Conservation (phyloP, 2,113 vertebrate genomes). For the Notarius quadriscutis region DNA sequence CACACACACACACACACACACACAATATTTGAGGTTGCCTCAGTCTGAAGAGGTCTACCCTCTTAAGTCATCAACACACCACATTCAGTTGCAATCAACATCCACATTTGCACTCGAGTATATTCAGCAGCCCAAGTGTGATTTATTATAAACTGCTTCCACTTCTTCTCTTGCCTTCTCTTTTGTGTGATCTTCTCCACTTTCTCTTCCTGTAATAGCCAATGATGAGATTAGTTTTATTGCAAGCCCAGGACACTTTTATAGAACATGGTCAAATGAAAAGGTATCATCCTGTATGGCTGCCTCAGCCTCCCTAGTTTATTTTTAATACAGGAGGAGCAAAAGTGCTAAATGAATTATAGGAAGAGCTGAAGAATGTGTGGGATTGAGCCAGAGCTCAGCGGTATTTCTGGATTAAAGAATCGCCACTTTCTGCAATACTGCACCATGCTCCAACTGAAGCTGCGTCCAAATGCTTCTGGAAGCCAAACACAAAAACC, state of each 20-base stretch:
- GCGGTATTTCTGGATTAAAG: constrained; percentile 31
- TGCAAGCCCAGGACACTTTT: constrained; percentile 25
- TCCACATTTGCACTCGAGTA: constrained; percentile 3
- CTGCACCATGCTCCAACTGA: constrained; percentile 24
- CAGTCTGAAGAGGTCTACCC: not conserved
- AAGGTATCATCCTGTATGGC: constrained; percentile 12
- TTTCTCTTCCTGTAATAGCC: constrained; percentile 5
- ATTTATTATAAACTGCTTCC: constrained; percentile 28
- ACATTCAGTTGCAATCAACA: not conserved
- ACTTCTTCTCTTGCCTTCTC: not conserved
- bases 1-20: not conserved
- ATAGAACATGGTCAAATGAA: constrained; percentile 19
- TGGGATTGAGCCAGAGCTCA: constrained; percentile 34
- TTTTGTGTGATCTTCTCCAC: constrained; percentile 11
- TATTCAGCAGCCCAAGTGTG: constrained; percentile 3
- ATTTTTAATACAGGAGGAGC: constrained; percentile 43
- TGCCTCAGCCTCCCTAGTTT: constrained; percentile 28
- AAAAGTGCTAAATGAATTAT: constrained; percentile 51
- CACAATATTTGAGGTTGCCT: not conserved
- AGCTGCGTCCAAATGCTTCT: constrained; percentile 40
- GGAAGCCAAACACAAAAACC: constrained; percentile 14
- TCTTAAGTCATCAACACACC: not conserved
- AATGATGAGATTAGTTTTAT: constrained; percentile 36
- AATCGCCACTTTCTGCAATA: constrained; percentile 22
- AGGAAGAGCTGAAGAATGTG: constrained; percentile 33